Evolutionary conservation across 1,140 invertebrate genomes (phyloP).

Genomic region (Rhagoletis pomonella): DNA sequence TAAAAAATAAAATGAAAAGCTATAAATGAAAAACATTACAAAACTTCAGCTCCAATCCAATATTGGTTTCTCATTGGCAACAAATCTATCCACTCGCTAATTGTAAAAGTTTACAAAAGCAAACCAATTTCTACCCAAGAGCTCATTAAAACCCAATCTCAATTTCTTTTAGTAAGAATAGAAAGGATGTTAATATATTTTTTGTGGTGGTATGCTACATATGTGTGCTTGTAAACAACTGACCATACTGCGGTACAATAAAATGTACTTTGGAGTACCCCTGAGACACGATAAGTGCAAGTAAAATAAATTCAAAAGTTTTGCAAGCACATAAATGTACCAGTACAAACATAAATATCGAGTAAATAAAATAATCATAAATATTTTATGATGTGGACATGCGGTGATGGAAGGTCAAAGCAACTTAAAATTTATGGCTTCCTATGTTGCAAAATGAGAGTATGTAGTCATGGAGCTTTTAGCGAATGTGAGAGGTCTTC

Average conservation of each 20-base stretch:
- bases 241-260: conserved; percentile 4
- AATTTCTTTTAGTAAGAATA: not conserved
- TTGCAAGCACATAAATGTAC: not conserved
- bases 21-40: too few species aligned
- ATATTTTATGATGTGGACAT: too few species aligned
- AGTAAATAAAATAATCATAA: too few species aligned
- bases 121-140: not conserved
- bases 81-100: not conserved
- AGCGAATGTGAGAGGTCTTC: too few species aligned
- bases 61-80: not conserved
- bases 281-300: conserved; percentile 5
- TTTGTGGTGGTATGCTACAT: not conserved
- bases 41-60: not conserved
- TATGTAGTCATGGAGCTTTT: too few species aligned
- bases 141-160: conserved; percentile 35
- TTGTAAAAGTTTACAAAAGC: conserved; percentile 23
- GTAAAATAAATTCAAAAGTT: too few species aligned
- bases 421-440: too few species aligned
- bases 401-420: too few species aligned
- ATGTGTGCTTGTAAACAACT: not conserved
- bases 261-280: not conserved
- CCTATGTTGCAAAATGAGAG: too few species aligned
- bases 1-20: too few species aligned
- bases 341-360: not conserved
- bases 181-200: not conserved